Evolutionary conservation across 1,140 invertebrate genomes (phyloP), one percentile per base, ranked within the genome.

Genomic region (Conopomorpha cramerella): DNA sequence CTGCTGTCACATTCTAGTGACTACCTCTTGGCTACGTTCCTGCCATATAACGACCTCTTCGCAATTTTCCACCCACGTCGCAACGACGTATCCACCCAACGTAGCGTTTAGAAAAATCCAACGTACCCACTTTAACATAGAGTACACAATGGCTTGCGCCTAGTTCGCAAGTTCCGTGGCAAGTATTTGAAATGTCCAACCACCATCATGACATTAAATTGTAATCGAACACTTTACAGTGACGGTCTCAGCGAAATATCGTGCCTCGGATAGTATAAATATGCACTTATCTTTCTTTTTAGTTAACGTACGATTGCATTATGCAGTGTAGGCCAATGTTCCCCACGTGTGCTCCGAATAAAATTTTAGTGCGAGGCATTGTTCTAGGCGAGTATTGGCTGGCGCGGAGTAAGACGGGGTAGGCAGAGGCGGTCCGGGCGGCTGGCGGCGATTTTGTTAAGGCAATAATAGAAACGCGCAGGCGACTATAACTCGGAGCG

Each of bases 231-330:
- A 68, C 67, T 68, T 71, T 67, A 64, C 57, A 60, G 41, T 54
- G 67, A 66, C 56, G 61, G 50, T 66, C 52, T 51, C 61, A 35
- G 51, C 49, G 59, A 73, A 63, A 70, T 76, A 73, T 67, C 60
- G 64, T 53, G 43, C 49, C 51, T n/a, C 53, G 50, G 52, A 61
- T 56, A 43, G 66, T 60, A 73, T 76, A 76, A 73, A 76, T 73
- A 72, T 67, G 56, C 54, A 65, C 54, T 71, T 73, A 73, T 73
- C 64, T 67, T 67, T 70, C 59, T 67, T 71, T 74, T 74, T 71
- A 67, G 58, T 54, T 61, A 63, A 67, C 56, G 54, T 65, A 63
- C 55, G 55, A 55, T 54, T 60, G 68, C 65, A 71, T 74, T 62
- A 74, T 74, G 58, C 64, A 63, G 52, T 51, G n/a, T 15, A 11